Base-by-base conservation (phyloP, 1,140 invertebrate species). In the Pseudomyrmex cubaensis region DNA sequence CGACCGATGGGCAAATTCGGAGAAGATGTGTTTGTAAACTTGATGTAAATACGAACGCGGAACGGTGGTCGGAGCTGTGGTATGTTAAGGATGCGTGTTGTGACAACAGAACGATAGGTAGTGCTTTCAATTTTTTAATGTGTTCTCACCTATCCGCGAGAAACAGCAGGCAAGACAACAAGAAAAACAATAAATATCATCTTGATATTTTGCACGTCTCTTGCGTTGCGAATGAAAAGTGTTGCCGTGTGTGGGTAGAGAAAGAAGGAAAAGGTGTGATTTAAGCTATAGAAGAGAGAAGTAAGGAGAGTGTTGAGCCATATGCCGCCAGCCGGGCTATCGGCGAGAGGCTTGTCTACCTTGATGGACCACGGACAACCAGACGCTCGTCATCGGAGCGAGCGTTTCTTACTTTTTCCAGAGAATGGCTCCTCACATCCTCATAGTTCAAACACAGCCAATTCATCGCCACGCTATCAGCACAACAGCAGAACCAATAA, bases 321-420 rank as follows among this genome's bases (percentile, higher is more conserved):
- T 94, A 94, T 94, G 94, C 93, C 94, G 90, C 94, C 93, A 91
- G 94, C 93, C 93, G 94, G 92, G 92, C 87, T 93, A 90, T 94
- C 93, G 93, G 93, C 93, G 66, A 93, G 91, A 94, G 93, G 93
- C 90, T 94, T 94, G 91, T 93, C 92, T 93, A 93, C 89, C 90
- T 94, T 94, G 92, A 94, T 94, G 94, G 93, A 94, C 93, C 93
- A 93, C 93, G 93, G 94, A 94, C 93, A 94, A 92, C 93, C 93
- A 62, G 93, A 94, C 91, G 93, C 94, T 94, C 94, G 93, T 94
- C 93, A 94, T 94, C 93, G 93, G 91, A 94, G 91, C 93, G 93
- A 94, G 93, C 94, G 92, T 64, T 93, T 92, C 89, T 78, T 93
- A 91, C 86, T 92, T 50, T 93, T 93, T 85, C 84, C 93, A 83